These are phyloP conservation scores for Noctua janthina DNA, from an alignment of 2,888 invertebrate genomes.

Conservation along the genomic window DNA sequence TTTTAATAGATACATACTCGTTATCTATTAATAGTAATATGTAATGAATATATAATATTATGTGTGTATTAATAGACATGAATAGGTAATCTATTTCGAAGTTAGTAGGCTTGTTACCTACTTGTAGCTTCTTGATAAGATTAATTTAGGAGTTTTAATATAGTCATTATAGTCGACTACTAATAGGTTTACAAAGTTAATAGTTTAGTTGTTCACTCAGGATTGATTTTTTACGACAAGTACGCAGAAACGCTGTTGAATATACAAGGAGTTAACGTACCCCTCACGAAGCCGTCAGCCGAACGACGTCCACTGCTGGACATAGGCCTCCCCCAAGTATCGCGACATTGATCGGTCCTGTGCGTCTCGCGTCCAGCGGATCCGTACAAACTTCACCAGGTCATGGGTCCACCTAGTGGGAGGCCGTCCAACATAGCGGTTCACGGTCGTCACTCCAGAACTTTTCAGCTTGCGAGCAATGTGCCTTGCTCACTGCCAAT, in stretches of 20 bases:
- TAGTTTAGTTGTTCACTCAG: neutral
- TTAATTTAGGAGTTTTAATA: neutral
- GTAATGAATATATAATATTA: neutral
- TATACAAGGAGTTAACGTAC: no score
- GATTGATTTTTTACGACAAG: neutral
- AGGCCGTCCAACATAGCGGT: no score
- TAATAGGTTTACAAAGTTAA: neutral
- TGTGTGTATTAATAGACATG: neutral
- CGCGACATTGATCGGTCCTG: no score
- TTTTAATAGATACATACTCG: neutral
- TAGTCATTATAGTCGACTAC: neutral
- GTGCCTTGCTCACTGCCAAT: no score
- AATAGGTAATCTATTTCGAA: neutral
- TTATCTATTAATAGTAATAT: neutral
- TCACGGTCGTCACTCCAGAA: no score
- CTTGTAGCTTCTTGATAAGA: neutral
- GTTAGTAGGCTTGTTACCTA: neutral
- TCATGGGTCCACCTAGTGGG: no score
- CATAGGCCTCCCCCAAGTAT: no score
- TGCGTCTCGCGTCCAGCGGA: no score
- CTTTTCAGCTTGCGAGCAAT: no score
- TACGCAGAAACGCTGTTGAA: neutral
- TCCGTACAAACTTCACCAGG: no score
- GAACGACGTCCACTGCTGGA: no score
- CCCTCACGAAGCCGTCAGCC: no score